Evolutionary conservation across 2,888 invertebrate genomes (phyloP), one percentile per base, ranked within the genome.

Genomic region (Parapristionchus giblindavisi): DNA sequence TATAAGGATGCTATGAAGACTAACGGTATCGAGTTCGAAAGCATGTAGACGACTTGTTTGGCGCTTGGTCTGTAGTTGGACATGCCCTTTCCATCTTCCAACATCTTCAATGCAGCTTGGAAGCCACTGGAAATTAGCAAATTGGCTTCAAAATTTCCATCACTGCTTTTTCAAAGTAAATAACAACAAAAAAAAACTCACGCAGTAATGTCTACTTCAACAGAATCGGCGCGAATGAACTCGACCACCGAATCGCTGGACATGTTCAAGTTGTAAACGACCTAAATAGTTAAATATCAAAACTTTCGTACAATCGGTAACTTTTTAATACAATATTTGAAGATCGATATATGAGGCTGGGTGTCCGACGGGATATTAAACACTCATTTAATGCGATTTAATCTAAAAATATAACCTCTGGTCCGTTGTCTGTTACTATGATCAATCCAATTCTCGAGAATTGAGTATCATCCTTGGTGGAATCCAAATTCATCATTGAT

Each of bases 1-100:
- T n/a, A n/a, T n/a, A n/a, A n/a, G n/a, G n/a, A n/a, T n/a, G n/a
- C n/a, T n/a, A n/a, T n/a, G n/a, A n/a, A n/a, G n/a, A n/a, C 58
- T 32, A 2, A 58, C 58, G 58, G 58, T 58, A 11, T 34, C 29
- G 58, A 58, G 21, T 58, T 58, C 58, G 58, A 34, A 34, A 58
- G 32, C 17, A 58, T 34, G n/a, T 58, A 58, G 58, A 58, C n/a
- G 32, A 58, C 34, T n/a, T 58, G 3, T 11, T 32, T 58, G 24
- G 58, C 58, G 3, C 32, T 34, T 58, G 32, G n/a, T 32, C 58
- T 32, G 34, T 58, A 58, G 32, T 58, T 58, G 2, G 58, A 1
- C 58, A 58, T 32, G 11, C 11, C 21, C 21, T 24, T 2, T 58
- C 58, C 58, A 14, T 58, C 58, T 58, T 58, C 32, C 32, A 58